Evolutionary conservation across 2,113 vertebrate genomes (phyloP).

Genomic region (Campylorhamphus procurvoides): DNA sequence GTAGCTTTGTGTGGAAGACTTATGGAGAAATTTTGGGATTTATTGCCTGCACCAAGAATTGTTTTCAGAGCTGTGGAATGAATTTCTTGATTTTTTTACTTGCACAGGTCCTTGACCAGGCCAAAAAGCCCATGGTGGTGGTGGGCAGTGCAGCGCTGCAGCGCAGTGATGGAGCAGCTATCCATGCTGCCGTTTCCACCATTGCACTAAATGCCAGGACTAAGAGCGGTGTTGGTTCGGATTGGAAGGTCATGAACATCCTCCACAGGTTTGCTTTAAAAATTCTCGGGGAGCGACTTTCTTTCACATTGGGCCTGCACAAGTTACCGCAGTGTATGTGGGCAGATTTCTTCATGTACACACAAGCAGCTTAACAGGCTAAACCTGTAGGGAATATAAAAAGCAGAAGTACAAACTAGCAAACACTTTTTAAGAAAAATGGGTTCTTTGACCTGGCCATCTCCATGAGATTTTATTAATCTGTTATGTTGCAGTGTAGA

Average conservation of each 20-base stretch:
- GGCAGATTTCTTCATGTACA: neutral
- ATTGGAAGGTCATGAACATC: slow-evolving; percentile 97
- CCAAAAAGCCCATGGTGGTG: slow-evolving; percentile 90
- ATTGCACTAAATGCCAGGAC: slow-evolving; percentile 87
- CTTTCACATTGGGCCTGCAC: neutral
- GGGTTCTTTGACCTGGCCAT: neutral
- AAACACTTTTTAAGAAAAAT: neutral
- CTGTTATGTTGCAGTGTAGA: neutral
- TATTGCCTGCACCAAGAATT: neutral
- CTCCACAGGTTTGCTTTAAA: slow-evolving; percentile 88
- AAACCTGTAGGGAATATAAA: neutral
- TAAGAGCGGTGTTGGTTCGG: slow-evolving; percentile 80
- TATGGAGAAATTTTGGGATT: rapidly evolving
- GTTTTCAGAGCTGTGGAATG: neutral
- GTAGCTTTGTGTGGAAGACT: neutral
- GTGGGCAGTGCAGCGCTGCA: slow-evolving; percentile 92
- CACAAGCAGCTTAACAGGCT: neutral
- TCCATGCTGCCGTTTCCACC: slow-evolving; percentile 84
- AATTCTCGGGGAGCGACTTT: neutral
- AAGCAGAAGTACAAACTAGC: neutral
- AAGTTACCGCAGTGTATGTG: neutral
- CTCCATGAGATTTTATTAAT: neutral
- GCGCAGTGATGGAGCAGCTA: slow-evolving; percentile 87
- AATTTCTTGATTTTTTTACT: neutral
- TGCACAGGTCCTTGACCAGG: slow-evolving; percentile 81